Base-by-base conservation (phyloP, 2,888 invertebrate species). In the Flexamia atlantica region DNA sequence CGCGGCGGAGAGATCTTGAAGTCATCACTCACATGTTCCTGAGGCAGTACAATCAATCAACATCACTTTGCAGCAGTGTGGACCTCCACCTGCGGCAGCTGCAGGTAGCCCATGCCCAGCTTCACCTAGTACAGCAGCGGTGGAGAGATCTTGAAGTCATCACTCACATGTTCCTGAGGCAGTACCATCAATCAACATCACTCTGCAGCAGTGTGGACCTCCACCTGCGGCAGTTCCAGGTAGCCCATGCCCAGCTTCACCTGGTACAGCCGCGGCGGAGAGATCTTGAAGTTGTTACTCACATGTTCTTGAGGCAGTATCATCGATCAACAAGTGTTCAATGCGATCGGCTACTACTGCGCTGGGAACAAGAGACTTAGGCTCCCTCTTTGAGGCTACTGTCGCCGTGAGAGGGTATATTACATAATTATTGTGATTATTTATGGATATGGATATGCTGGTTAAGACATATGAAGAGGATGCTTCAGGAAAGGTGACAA, bases 191-290 rank as follows among this genome's bases (percentile, higher is more conserved):
- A 12, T 9, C 40, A 40, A 12, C 12, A 9, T 9, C 40, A 85
- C 97, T 97, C 88, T 95, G 95, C 80, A 99, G 93, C 87, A 97
- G 91, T 94, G 87, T 97, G 95, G 0, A 93, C 93, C 89, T 95
- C 95, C 4, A 95, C 97, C 92, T 99, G 99, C 2, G 99, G 99
- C 88, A 99, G 92, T 91, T 99, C 99, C 88, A 99, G 91, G 90
- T 99, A 99, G 0, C 99, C 99, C 97, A 98, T 99, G 72, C 99
- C 99, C 17, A 99, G 93, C 88, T 98, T 97, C 82, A 99, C 98
- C 91, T 97, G 96, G 91, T 99, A 99, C 82, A 99, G 91, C 5
- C 97, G 93, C 0, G 98, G 95, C 17, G 92, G 90, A 0, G 92
- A 90, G 87, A 95, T 94, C 12, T 91, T 88, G 89, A 95, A 95